phyloP scores from a whole-genome alignment of 2,113 vertebrate species.

The Rattus rattus region DNA sequence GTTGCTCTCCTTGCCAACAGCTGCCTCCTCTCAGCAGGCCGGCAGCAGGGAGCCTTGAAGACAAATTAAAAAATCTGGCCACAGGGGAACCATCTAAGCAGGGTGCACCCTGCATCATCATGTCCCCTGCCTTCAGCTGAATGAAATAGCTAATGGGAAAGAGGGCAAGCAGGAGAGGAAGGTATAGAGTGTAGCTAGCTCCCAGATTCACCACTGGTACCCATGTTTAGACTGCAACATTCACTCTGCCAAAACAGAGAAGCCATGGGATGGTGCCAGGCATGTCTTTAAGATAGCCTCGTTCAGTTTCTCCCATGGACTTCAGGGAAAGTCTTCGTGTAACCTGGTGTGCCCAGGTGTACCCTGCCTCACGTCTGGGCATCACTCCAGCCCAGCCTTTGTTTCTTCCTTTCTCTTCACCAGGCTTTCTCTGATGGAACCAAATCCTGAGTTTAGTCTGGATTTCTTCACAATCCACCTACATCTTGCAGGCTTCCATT shows the following conservation, averaged over 20 bases:
- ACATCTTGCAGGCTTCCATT: background rate
- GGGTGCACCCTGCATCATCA: fast-evolving
- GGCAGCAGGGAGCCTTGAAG: background rate
- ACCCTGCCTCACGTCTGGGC: too few relatives aligned
- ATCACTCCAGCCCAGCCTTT: background rate
- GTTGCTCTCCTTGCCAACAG: conserved; percentile 66
- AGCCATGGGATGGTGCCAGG: too few relatives aligned
- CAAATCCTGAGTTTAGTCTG: background rate
- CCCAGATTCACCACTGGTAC: background rate
- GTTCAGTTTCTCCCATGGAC: background rate
- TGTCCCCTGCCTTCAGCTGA: background rate
- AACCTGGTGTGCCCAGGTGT: background rate
- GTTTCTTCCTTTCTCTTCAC: background rate
- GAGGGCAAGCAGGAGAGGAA: background rate
- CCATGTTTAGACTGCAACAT: background rate
- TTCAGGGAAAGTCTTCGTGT: background rate
- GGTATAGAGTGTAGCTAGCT: background rate
- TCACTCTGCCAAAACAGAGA: background rate
- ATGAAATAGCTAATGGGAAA: background rate
- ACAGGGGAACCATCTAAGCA: fast-evolving
- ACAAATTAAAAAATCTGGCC: background rate
- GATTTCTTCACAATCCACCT: background rate
- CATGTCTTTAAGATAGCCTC: background rate
- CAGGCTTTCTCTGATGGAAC: background rate
- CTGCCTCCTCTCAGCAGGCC: conserved; percentile 39